These are phyloP conservation scores for Dexiosoma caninum DNA, from an alignment of 2,888 invertebrate genomes.

Conservation along the genomic window DNA sequence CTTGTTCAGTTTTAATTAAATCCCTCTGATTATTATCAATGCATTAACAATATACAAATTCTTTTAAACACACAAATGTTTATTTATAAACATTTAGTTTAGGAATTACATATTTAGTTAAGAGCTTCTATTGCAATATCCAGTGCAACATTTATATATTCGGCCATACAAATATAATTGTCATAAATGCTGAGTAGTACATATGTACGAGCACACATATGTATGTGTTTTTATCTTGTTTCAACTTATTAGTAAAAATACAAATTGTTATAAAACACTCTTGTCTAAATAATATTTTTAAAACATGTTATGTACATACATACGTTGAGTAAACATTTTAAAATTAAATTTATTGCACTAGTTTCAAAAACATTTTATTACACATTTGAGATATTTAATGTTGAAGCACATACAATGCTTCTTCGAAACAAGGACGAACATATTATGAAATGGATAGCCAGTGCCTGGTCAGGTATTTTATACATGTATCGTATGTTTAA, in stretches of 20 bases:
- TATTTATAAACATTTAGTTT: not conserved
- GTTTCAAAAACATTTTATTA: slow-evolving; percentile 31
- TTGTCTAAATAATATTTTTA: not conserved
- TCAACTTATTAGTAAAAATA: slow-evolving; percentile 9
- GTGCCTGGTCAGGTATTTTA: not conserved
- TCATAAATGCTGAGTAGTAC: slow-evolving; percentile 7
- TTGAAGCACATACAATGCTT: not conserved
- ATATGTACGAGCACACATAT: no score
- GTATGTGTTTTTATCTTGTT: not conserved
- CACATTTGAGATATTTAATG: slow-evolving; percentile 35
- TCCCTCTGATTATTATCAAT: slow-evolving; percentile 11
- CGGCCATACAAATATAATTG: not conserved
- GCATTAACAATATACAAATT: not conserved
- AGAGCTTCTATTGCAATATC: not conserved
- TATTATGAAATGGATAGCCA: not conserved
- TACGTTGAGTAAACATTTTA: slow-evolving; percentile 1
- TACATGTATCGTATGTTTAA: not conserved
- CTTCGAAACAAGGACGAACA: not conserved
- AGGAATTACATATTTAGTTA: not conserved
- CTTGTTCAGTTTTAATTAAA: not conserved
- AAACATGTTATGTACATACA: not conserved
- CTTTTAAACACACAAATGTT: not conserved
- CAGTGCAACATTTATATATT: not conserved
- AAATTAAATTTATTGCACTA: slow-evolving; percentile 3
- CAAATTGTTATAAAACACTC: not conserved